phyloP scores from a whole-genome alignment of 2,113 vertebrate genomes.

The Alaudala cheleensis region DNA sequence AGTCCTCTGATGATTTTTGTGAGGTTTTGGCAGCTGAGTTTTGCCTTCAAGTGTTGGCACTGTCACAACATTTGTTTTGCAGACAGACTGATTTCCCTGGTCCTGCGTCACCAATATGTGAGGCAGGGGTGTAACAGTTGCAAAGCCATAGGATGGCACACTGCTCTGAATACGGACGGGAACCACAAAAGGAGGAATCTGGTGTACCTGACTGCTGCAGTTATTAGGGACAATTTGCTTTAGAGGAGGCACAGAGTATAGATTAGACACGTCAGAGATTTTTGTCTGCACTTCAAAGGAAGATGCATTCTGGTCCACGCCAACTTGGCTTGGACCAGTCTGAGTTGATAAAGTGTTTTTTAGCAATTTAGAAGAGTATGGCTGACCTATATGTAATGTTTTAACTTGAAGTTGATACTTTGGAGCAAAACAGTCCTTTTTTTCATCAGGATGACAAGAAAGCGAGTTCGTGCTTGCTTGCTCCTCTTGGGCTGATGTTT shows the following conservation, averaged over 20 bases:
- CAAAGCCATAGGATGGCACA: conserved; percentile 74
- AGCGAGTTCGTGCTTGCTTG: not conserved
- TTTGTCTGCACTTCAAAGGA: conserved; percentile 59
- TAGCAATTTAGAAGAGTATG: conserved; percentile 73
- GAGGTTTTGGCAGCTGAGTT: conserved; percentile 67
- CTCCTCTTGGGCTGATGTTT: conserved; percentile 65
- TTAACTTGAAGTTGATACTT: conserved; percentile 91
- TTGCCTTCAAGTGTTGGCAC: conserved; percentile 73
- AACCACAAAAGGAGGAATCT: conserved; percentile 74
- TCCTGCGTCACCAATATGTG: conserved; percentile 94
- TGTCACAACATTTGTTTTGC: conserved; percentile 64
- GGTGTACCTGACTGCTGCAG: conserved; percentile 41
- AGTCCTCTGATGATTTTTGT: conserved; percentile 68
- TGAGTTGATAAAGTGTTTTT: conserved; percentile 75
- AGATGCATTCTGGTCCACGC: conserved; percentile 7
- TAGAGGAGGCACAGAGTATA: conserved; percentile 68
- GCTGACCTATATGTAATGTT: conserved; percentile 75
- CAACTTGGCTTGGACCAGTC: conserved; percentile 72
- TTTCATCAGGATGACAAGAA: conserved; percentile 34
- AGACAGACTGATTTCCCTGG: conserved; percentile 77
- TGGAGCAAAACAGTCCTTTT: conserved; percentile 81
- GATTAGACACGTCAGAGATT: conserved; percentile 73
- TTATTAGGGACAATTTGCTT: conserved; percentile 66
- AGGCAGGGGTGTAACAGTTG: conserved; percentile 80
- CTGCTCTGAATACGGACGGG: conserved; percentile 75